phyloP scores from a whole-genome alignment of 1,140 invertebrate genomes.

The Pogonognathellus flavescens region DNA sequence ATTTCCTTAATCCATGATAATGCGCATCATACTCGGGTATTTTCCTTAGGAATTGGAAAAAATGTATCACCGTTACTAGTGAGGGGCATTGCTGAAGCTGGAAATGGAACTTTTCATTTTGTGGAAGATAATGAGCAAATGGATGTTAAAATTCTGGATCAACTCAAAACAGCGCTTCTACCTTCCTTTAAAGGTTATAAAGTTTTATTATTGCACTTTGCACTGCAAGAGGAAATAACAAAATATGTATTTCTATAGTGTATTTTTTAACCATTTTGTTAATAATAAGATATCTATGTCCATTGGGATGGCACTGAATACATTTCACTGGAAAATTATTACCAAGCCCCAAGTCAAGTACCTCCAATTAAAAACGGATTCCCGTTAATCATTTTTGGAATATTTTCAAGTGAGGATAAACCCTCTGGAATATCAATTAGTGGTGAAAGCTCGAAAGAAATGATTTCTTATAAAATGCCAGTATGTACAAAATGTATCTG shows the following conservation, averaged over 20 bases:
- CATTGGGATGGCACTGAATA: slow-evolving; percentile 47
- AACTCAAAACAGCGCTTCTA: slow-evolving; percentile 69
- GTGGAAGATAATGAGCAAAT: slow-evolving; percentile 68
- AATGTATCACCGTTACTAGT: slow-evolving; percentile 68
- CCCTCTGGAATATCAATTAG: slow-evolving; percentile 57
- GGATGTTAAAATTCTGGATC: slow-evolving; percentile 68
- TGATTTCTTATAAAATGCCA: slow-evolving; percentile 31
- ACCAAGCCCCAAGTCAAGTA: slow-evolving; percentile 57
- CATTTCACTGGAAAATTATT: neutral
- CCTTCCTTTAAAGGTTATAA: slow-evolving; percentile 67
- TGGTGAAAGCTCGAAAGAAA: slow-evolving; percentile 62
- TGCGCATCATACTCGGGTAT: slow-evolving; percentile 67
- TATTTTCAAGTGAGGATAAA: neutral
- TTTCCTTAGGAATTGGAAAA: slow-evolving; percentile 69
- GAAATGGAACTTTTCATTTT: slow-evolving; percentile 68
- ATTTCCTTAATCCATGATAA: slow-evolving; percentile 67
- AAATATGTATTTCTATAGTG: no score
- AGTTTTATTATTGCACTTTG: no score
- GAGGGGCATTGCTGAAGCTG: slow-evolving; percentile 69
- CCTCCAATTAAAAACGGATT: slow-evolving; percentile 63
- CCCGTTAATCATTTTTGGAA: slow-evolving; percentile 63
- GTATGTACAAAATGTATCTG: slow-evolving; percentile 45
- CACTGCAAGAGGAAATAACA: no score
- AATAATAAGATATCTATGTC: neutral
- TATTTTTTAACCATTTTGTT: no score